phyloP scores from a whole-genome alignment of 2,888 invertebrate genomes.

The Apamea sordens region DNA sequence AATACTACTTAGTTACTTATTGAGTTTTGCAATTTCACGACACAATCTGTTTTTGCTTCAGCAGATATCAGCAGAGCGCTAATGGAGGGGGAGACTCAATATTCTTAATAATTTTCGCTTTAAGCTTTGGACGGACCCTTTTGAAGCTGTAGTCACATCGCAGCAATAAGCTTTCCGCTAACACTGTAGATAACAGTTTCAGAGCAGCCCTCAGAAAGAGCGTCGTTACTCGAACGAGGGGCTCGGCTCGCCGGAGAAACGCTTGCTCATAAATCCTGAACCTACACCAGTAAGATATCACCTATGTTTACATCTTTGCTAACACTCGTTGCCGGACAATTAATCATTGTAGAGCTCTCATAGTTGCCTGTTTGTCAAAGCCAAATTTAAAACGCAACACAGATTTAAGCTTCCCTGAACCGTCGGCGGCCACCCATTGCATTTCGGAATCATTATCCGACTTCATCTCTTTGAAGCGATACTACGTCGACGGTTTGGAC shows the following conservation, averaged over 20 bases:
- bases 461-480: constrained; percentile 33
- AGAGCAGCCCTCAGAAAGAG: constrained; percentile 88
- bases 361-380: constrained; percentile 60
- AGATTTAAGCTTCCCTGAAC: constrained; percentile 43
- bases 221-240: constrained; percentile 87
- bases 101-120: constrained; percentile 44
- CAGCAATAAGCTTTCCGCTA: constrained; percentile 76
- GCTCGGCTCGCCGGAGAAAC: constrained; percentile 87
- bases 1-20: constrained; percentile 15
- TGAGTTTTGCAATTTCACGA: constrained; percentile 24
- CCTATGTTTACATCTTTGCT: constrained; percentile 59
- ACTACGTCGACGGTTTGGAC: constrained; percentile 54
- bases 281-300: constrained; percentile 87
- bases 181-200: constrained; percentile 86
- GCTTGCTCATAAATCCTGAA: constrained; percentile 89
- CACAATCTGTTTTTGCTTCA: constrained; percentile 49
- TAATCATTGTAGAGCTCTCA: constrained; percentile 40
- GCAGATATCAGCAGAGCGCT: constrained; percentile 47
- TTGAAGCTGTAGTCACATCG: constrained; percentile 51
- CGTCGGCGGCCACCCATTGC: constrained; percentile 33
- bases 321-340: constrained; percentile 50
- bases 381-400: constrained; percentile 43
- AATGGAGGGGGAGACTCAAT: constrained; percentile 29
- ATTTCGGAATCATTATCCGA: constrained; percentile 9
- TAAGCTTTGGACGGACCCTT: constrained; percentile 66